Percentiles rank a stretch among this genome's conserved stretches.
Conservation (phyloP, 2,113 vertebrate species). For the Ceuthmochares aereus region DNA sequence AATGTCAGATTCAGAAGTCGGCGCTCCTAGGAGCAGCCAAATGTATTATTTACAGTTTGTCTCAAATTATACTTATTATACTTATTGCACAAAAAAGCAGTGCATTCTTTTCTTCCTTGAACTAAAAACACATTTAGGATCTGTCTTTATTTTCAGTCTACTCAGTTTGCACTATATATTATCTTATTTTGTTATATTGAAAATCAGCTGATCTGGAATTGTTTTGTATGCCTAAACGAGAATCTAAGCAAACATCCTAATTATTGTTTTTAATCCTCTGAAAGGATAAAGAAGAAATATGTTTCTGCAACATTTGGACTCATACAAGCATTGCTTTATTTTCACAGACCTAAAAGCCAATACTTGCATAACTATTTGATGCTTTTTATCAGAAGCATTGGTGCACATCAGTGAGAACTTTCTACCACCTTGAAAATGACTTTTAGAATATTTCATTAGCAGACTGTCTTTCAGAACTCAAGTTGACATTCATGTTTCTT, state of each 20-base stretch:
- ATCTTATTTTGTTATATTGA: background rate
- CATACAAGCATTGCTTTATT: conserved; percentile 55
- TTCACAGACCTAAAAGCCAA: conserved; percentile 67
- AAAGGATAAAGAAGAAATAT: background rate
- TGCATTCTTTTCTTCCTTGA: background rate
- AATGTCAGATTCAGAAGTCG: conserved; percentile 24
- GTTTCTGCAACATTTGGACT: conserved; percentile 50
- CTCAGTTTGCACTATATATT: background rate
- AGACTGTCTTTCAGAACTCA: conserved; percentile 79
- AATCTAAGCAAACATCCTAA: background rate
- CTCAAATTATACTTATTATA: conserved; percentile 9
- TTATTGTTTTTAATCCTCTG: conserved; percentile 6
- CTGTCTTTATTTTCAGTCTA: background rate
- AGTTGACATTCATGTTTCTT: conserved; percentile 81
- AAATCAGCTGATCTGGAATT: conserved; percentile 12
- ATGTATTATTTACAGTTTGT: conserved; percentile 47
- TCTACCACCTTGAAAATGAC: conserved; percentile 83
- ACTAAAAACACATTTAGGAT: conserved; percentile 5
- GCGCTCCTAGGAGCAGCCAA: background rate
- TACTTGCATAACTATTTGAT: conserved; percentile 73
- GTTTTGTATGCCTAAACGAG: background rate
- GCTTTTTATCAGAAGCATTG: conserved; percentile 79
- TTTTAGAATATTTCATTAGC: conserved; percentile 85
- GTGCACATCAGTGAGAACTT: conserved; percentile 79
- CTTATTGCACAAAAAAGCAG: conserved; percentile 15